A percentile compares a stretch with the other conserved stretches of the same genome.
phyloP scores from a whole-genome alignment of 2,797 vertebrate species.

The Dendrocincla tyrannina region DNA sequence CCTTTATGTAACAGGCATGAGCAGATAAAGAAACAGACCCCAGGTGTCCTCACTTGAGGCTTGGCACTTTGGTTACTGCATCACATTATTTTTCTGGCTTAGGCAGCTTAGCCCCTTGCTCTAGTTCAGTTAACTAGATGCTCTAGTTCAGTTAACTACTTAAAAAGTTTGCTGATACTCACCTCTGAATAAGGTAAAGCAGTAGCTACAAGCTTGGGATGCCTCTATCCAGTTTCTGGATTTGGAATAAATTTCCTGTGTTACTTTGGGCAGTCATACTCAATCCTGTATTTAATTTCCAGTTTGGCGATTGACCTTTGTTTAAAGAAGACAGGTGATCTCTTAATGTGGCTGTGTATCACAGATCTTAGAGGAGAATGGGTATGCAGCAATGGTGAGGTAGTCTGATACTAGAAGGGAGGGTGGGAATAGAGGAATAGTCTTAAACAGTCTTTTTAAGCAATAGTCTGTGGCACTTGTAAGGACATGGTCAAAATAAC shows the following conservation, averaged over 20 bases:
- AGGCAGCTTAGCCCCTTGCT: background rate
- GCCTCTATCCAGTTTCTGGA: background rate
- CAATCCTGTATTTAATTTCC: background rate
- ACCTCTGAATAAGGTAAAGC: background rate
- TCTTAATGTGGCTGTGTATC: background rate
- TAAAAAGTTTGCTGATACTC: background rate
- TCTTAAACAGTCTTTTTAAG: background rate
- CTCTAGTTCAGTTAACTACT: background rate
- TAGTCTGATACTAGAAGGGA: background rate
- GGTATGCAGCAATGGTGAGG: background rate
- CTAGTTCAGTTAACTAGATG: background rate
- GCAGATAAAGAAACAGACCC: background rate
- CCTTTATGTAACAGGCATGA: background rate
- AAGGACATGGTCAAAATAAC: background rate
- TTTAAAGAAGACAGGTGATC: background rate
- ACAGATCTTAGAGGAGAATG: background rate
- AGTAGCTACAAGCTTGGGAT: background rate
- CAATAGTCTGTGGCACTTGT: background rate
- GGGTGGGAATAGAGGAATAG: background rate
- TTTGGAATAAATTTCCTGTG: background rate
- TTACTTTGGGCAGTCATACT: background rate
- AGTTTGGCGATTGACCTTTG: background rate
- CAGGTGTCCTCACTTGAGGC: background rate
- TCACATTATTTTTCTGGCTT: background rate
- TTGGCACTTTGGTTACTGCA: background rate